phyloP scores from a whole-genome alignment of 2,113 vertebrate species.

The Rhegmatorhina hoffmannsi region DNA sequence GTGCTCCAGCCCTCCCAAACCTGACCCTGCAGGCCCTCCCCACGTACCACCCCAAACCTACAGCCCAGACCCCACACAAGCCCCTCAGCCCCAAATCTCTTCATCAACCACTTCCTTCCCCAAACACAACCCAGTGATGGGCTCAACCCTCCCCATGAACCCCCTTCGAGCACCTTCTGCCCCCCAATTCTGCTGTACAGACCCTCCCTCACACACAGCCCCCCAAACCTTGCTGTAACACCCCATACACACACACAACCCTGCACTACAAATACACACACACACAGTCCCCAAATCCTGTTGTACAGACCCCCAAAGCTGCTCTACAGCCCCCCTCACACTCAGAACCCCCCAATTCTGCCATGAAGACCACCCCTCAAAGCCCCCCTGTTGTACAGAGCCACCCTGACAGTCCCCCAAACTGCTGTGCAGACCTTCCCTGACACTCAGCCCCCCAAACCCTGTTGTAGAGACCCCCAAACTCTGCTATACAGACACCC shows the following conservation, averaged over 20 bases:
- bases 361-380: neutral
- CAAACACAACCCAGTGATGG: neutral
- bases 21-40: neutral
- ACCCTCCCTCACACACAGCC: neutral
- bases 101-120: neutral
- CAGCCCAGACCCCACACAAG: neutral
- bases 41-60: neutral
- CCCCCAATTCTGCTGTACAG: neutral
- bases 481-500: no score
- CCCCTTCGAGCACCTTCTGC: neutral
- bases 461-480: neutral
- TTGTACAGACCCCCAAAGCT: neutral
- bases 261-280: neutral
- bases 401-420: neutral
- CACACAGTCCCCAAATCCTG: neutral
- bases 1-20: neutral
- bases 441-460: no score
- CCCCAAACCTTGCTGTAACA: neutral
- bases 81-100: accelerated
- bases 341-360: neutral
- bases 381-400: neutral
- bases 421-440: neutral
- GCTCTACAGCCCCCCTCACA: neutral
- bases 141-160: no score
- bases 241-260: neutral